These are phyloP conservation scores for Oxyruncus cristatus DNA, from an alignment of 2,113 vertebrate genomes.

Conservation along the genomic window DNA sequence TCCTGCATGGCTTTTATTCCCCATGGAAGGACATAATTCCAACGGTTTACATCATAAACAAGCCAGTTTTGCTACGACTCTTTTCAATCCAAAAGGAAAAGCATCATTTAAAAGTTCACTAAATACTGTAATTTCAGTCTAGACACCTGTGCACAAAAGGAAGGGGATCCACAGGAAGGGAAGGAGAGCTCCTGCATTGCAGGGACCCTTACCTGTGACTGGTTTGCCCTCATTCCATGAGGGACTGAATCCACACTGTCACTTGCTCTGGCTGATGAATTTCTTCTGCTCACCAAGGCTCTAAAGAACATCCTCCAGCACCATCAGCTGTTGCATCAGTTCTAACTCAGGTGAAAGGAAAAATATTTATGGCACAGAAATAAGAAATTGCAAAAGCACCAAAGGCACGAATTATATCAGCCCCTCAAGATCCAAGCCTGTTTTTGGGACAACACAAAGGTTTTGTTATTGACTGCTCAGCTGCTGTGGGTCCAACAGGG, in stretches of 20 bases:
- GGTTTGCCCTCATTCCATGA: neutral
- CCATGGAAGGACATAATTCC: neutral
- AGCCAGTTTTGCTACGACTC: neutral
- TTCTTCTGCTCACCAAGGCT: neutral
- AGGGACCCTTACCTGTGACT: neutral
- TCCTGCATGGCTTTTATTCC: neutral
- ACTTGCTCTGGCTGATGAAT: neutral
- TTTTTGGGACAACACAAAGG: neutral
- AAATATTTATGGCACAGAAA: neutral
- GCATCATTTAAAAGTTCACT: neutral
- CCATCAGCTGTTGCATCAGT: neutral
- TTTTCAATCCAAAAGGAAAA: neutral
- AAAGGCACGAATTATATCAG: neutral
- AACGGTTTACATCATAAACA: neutral
- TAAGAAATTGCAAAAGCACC: neutral
- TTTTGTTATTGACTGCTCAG: neutral
- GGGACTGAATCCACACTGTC: neutral
- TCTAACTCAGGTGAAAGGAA: neutral
- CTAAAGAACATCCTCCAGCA: neutral
- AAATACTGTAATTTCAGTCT: neutral
- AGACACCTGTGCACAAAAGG: neutral
- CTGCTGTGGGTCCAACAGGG: neutral
- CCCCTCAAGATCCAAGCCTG: neutral
- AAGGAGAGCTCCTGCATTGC: neutral
- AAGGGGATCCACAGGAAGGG: neutral